Percentiles rank a stretch among this genome's conserved stretches.
Conservation (phyloP, 2,113 vertebrate genomes). For the Etheostoma cragini region DNA sequence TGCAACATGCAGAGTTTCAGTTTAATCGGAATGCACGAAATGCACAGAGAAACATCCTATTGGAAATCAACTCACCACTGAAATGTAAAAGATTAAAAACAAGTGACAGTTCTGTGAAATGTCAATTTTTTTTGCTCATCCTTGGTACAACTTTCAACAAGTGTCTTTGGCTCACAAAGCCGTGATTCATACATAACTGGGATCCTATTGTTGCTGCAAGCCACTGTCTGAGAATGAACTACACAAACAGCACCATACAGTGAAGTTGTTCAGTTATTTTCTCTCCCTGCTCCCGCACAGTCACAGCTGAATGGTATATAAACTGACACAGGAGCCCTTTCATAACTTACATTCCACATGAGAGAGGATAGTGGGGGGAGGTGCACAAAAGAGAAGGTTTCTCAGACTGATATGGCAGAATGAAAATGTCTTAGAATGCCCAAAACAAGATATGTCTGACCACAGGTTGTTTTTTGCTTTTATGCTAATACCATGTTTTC, state of each 20-base stretch:
- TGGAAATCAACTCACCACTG: not conserved
- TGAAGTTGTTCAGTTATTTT: slow-evolving; percentile 29
- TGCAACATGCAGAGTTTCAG: not conserved
- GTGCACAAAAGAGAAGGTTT: slow-evolving; percentile 59
- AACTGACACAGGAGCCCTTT: slow-evolving; percentile 78
- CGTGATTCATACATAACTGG: slow-evolving; percentile 51
- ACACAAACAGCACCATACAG: slow-evolving; percentile 63
- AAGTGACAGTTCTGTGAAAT: not conserved
- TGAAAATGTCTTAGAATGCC: slow-evolving; percentile 13
- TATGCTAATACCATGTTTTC: not conserved
- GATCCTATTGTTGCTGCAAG: slow-evolving; percentile 62
- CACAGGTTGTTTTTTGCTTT: not conserved
- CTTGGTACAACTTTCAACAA: slow-evolving; percentile 3
- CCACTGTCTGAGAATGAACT: slow-evolving; percentile 54
- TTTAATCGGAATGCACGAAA: not conserved
- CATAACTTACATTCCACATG: slow-evolving; percentile 77
- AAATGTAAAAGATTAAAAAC: not conserved
- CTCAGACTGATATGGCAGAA: slow-evolving; percentile 15
- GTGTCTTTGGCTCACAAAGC: slow-evolving; percentile 18
- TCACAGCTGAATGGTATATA: slow-evolving; percentile 75
- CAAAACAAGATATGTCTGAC: not conserved
- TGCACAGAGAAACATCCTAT: not conserved
- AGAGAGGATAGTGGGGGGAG: slow-evolving; percentile 71
- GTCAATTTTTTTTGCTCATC: not conserved
- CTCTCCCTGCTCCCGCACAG: slow-evolving; percentile 49